Evolutionary conservation across 30 jellyfish, hydroid and myxozoan species (phyloP).

Genomic region (Aurelia aurita complex sp. Pacific): DNA sequence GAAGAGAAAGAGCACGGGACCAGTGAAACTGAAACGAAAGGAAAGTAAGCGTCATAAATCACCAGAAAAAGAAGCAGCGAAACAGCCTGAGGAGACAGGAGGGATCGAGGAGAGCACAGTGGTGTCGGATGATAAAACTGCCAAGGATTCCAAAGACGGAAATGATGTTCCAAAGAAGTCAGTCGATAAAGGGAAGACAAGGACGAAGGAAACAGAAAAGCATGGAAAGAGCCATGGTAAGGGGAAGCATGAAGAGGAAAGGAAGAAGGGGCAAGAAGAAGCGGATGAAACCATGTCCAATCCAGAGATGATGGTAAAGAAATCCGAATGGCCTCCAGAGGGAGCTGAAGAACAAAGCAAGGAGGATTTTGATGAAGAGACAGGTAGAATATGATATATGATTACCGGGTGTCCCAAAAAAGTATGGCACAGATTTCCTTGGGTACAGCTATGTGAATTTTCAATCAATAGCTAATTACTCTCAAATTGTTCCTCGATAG

Average conservation of each 20-base stretch:
- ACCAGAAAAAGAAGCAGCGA: conserved; percentile 38
- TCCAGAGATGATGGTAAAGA: conserved; percentile 29
- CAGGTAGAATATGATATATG: no score
- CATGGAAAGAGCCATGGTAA: neutral
- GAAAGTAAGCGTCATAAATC: conserved; percentile 37
- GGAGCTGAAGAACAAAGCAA: no score
- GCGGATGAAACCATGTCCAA: conserved; percentile 47
- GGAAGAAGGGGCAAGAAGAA: conserved; percentile 48
- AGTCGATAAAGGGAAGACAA: conserved; percentile 1
- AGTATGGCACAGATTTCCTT: no score
- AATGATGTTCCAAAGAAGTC: neutral
- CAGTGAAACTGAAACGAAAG: conserved; percentile 58
- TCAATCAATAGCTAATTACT: no score
- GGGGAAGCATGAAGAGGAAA: conserved; percentile 34
- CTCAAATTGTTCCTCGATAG: no score
- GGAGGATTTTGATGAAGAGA: no score
- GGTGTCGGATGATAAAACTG: neutral
- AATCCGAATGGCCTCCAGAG: conserved; percentile 4
- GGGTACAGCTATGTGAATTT: no score
- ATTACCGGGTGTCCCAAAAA: neutral
- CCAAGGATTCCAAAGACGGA: conserved; percentile 1
- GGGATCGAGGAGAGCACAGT: neutral
- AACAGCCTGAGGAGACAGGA: neutral
- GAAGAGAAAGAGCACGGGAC: conserved; percentile 49
- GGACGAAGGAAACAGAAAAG: conserved; percentile 15